Conservation (phyloP, 2,888 invertebrate genomes). For the Eupithecia subfuscata region DNA sequence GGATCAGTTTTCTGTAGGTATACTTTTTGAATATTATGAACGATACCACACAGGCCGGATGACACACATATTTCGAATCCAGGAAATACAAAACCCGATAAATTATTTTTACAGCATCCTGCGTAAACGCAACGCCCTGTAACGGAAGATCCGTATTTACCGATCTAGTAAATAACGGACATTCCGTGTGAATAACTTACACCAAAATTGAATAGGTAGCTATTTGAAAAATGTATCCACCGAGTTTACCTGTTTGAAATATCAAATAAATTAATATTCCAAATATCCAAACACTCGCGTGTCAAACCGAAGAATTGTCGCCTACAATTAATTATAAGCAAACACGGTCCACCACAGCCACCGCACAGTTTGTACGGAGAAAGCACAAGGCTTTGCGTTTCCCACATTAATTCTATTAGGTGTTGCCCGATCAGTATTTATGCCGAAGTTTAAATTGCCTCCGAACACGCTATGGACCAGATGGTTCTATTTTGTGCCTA, state of each 20-base stretch:
- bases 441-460: slow-evolving; percentile 55
- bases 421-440: slow-evolving; percentile 43
- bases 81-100: too few species aligned
- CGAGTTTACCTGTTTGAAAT: not conserved
- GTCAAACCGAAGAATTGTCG: slow-evolving; percentile 27
- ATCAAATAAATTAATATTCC: not conserved
- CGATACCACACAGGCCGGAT: too few species aligned
- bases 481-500: slow-evolving; percentile 20
- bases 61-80: too few species aligned
- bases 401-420: slow-evolving; percentile 55
- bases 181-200: too few species aligned
- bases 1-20: too few species aligned
- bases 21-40: too few species aligned
- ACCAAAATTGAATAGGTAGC: too few species aligned
- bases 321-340: slow-evolving; percentile 28
- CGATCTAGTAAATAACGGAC: too few species aligned
- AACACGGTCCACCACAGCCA: slow-evolving; percentile 21
- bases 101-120: too few species aligned
- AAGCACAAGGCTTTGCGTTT: slow-evolving; percentile 34
- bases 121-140: too few species aligned
- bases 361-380: not conserved
- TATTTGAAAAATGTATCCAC: too few species aligned
- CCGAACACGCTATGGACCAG: slow-evolving; percentile 55
- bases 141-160: too few species aligned
- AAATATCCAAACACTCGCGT: slow-evolving; percentile 10